Percentiles rank a stretch among this genome's conserved stretches.
Evolutionary conservation across 2,888 invertebrate species (phyloP).

Genomic region (Mesochorus sp.): DNA sequence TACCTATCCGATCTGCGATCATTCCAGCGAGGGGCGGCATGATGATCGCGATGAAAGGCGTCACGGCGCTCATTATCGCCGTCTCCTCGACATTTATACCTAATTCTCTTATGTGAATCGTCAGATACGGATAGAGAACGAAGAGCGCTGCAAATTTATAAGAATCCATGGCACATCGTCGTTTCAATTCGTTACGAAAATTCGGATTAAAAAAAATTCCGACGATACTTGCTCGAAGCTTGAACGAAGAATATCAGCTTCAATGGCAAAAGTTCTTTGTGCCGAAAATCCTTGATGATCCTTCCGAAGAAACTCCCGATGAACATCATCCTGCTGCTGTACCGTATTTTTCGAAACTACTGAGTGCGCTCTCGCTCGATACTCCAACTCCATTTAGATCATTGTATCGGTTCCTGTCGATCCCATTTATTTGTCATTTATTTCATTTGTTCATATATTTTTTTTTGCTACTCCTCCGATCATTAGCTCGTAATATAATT

Average conservation of each 20-base stretch:
- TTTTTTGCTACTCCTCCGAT: too few relatives aligned
- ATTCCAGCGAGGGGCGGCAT: slow-evolving; percentile 91
- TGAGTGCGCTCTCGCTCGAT: slow-evolving; percentile 24
- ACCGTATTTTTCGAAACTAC: slow-evolving; percentile 8
- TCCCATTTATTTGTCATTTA: too few relatives aligned
- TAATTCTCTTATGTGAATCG: slow-evolving; percentile 90
- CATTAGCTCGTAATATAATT: too few relatives aligned
- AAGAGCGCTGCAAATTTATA: slow-evolving; percentile 84
- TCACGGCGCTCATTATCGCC: slow-evolving; percentile 91
- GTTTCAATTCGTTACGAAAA: neutral
- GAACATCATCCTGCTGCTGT: slow-evolving; percentile 84
- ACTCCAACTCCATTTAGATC: too few relatives aligned
- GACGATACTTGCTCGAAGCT: slow-evolving; percentile 91
- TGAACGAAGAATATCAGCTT: slow-evolving; percentile 91
- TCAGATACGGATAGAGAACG: slow-evolving; percentile 90
- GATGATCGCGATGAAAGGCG: slow-evolving; percentile 89
- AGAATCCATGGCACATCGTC: too few relatives aligned
- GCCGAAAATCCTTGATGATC: slow-evolving; percentile 87
- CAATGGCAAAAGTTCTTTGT: slow-evolving; percentile 88
- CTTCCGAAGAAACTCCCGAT: slow-evolving; percentile 86
- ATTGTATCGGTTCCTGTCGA: too few relatives aligned
- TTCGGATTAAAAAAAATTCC: slow-evolving; percentile 3
- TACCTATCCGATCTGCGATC: slow-evolving; percentile 90
- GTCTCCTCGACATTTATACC: slow-evolving; percentile 91
- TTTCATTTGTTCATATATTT: too few relatives aligned